Evolutionary conservation across 2,797 vertebrate species (phyloP), one percentile per base, ranked within the genome.

Genomic region (Scarus forsteni): DNA sequence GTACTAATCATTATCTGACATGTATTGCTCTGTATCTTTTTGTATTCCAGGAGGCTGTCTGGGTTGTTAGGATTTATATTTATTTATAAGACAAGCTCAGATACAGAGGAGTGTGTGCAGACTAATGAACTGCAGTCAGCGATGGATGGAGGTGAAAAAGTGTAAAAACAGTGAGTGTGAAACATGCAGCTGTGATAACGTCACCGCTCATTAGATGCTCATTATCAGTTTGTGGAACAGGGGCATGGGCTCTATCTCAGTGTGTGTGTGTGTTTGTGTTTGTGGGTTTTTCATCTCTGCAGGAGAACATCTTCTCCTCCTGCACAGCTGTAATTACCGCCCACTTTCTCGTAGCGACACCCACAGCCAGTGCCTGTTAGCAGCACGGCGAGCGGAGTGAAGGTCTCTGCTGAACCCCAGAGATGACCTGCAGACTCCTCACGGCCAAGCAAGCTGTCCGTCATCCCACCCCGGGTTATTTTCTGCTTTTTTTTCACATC

Each of bases 281-380:
- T 83, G 78, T 79, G 73, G 51, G 63, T 62, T 70, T 63, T 78
- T 76, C 63, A 77, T 90, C 87, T 85, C 88, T 77, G 82, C 83
- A 58, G 89, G 86, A 80, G 68, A 60, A 62, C 83, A 74, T 70
- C 63, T 79, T 77, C 72, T 58, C 81, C 73, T 66, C 78, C 84
- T 88, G 82, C 80, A 73, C 15, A 39, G 78, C 79, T 89, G 72
- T 92, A 92, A 92, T 89, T 85, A 90, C 77, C 70, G 48, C 88
- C 86, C 78, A 85, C 80, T 79, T 81, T 46, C 62, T 81, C 63
- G 6, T 51, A 39, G 71, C 36, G 62, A 13, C 50, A 75, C 84
- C 73, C 66, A 5, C 66, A 7, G 16, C 57, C 63, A 8, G 38
- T 15, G 62, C 70, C 77, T 80, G 78, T 86, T 72, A 65, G 64